Percentiles rank a stretch among this genome's conserved stretches.
Conservation (phyloP, 1,140 invertebrate species). For the Hermetia illucens region DNA sequence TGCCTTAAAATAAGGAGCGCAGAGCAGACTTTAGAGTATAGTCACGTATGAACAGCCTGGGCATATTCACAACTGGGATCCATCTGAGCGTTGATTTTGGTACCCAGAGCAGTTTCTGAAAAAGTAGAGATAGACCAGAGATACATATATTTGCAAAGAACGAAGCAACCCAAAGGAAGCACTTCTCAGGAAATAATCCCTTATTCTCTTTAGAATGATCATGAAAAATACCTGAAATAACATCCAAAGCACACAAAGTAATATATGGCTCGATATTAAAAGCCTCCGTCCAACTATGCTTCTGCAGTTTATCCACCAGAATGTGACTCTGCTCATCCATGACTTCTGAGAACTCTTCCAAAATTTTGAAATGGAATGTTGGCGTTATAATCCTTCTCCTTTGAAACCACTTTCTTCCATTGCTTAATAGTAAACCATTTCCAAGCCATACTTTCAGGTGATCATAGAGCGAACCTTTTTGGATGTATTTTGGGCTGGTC, state of each 20-base stretch:
- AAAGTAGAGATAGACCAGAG: conserved; percentile 47
- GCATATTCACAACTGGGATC: conserved; percentile 54
- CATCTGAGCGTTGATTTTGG: conserved; percentile 54
- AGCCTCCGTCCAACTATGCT: conserved; percentile 28
- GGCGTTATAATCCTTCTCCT: conserved; percentile 45
- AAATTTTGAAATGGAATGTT: conserved; percentile 66
- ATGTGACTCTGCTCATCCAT: conserved; percentile 59
- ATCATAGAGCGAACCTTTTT: conserved; percentile 32
- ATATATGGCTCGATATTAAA: conserved; percentile 18
- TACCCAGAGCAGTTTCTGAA: conserved; percentile 72
- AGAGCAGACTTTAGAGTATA: conserved; percentile 8
- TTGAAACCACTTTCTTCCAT: conserved; percentile 18
- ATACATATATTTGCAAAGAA: conserved; percentile 60
- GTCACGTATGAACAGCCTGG: conserved; percentile 46
- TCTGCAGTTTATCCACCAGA: conserved; percentile 36
- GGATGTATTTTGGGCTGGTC: not conserved
- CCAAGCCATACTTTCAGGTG: conserved; percentile 49
- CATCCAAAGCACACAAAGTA: conserved; percentile 13
- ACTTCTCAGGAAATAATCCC: no score
- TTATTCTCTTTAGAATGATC: not conserved
- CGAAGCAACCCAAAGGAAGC: conserved; percentile 17
- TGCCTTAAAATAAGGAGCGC: not conserved
- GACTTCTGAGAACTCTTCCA: conserved; percentile 58
- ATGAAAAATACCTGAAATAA: not conserved
- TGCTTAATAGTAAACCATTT: conserved; percentile 46